Evolutionary conservation across 2,113 vertebrate species (phyloP), one percentile per base, ranked within the genome.

Genomic region (Bambusicola thoracicus): DNA sequence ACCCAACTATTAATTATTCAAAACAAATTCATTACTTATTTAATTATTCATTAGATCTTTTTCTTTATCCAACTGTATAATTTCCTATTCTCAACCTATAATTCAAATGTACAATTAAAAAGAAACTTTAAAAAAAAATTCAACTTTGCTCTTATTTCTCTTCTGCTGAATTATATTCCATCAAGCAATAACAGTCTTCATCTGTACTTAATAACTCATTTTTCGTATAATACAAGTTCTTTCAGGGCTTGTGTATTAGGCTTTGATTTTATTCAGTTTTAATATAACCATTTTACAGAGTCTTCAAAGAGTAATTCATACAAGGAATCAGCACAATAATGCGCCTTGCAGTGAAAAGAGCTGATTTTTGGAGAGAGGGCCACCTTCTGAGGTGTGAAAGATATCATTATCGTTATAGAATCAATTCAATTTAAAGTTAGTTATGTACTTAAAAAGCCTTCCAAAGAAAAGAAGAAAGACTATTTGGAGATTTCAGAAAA

Each of bases 261-360:
- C 21, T 12, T 63, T 88, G 8, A 38, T 80, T 92, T 70, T 76
- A 56, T 81, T 95, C 2, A 56, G 68, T 85, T 92, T 32, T 72
- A 75, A 68, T 56, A 84, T 21, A 69, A 66, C 4, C 36, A 32
- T 85, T 96, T 81, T 78, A 41, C 25, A 80, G 30, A 75, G 4
- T 73, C 53, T 94, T 36, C 36, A 67, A 94, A 91, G 86, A 92
- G 34, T 67, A 92, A 92, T 78, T 81, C 65, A 87, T 67, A 41
- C 25, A 78, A 74, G 16, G 32, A 93, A n/a, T 27, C 83, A 30
- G 48, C 40, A 67, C 40, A 87, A 51, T 79, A 85, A 82, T 44
- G 59, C 74, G 49, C 10, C 40, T 80, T 8, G 9, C 49, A 83
- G 46, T 72, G 48, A 67, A 94, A 88, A 79, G 40, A 93, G 38